phyloP scores from a whole-genome alignment of 1,140 invertebrate genomes.

The Meloidogyne floridensis region DNA sequence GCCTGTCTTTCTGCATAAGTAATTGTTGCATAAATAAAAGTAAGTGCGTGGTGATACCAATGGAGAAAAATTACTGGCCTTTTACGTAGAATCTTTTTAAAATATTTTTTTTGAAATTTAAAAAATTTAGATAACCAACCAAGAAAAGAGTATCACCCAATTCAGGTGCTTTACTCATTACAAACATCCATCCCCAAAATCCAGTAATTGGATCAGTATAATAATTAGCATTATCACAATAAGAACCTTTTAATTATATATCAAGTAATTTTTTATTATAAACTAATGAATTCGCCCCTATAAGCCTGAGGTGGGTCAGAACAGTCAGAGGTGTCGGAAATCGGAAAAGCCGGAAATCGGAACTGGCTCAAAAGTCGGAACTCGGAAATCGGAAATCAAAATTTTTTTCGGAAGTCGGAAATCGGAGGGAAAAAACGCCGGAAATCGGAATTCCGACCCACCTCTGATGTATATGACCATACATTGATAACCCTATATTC shows the following conservation, averaged over 20 bases:
- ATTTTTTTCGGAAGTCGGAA: too few relatives aligned
- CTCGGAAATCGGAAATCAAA: too few relatives aligned
- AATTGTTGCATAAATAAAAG: conserved; percentile 70
- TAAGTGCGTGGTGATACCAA: conserved; percentile 70
- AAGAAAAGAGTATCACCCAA: conserved; percentile 72
- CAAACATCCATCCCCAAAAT: conserved; percentile 70
- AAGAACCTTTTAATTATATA: conserved; percentile 55
- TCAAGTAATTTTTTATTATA: too few relatives aligned
- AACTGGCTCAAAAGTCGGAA: too few relatives aligned
- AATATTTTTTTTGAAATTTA: background rate
- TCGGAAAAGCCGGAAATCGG: too few relatives aligned
- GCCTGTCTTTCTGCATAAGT: conserved; percentile 69
- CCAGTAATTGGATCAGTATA: conserved; percentile 64
- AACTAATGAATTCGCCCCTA: too few relatives aligned
- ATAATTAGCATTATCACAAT: conserved; percentile 59
- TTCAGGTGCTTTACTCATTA: conserved; percentile 70
- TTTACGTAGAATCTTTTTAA: conserved; percentile 65
- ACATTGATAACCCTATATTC: too few relatives aligned
- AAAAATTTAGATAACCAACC: conserved; percentile 50
- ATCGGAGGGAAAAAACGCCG: too few relatives aligned
- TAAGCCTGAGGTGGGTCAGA: too few relatives aligned
- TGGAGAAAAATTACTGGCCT: conserved; percentile 71
- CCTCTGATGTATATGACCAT: too few relatives aligned
- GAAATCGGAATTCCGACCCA: too few relatives aligned
- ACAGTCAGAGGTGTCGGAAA: too few relatives aligned